Conservation (phyloP, 2,113 vertebrate species). For the Phrynocephalus versicolor region DNA sequence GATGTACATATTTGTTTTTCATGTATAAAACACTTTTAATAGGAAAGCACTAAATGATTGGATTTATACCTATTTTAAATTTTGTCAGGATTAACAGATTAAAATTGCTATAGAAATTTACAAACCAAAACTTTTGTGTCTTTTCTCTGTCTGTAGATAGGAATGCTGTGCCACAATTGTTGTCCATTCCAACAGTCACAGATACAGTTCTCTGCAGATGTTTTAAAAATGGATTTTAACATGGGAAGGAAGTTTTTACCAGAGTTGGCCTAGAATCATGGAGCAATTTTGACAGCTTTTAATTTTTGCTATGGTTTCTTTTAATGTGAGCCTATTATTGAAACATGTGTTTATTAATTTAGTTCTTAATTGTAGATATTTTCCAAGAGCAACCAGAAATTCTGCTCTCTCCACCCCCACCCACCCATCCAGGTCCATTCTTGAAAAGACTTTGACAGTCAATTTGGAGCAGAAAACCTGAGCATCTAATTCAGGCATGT, state of each 20-base stretch:
- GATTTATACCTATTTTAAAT: conserved; percentile 29
- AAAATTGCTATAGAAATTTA: conserved; percentile 36
- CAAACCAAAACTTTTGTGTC: not conserved
- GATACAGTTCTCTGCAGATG: not conserved
- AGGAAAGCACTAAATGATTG: conserved; percentile 25
- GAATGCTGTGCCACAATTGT: not conserved
- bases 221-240: not conserved
- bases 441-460: not conserved
- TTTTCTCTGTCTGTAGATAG: conserved; percentile 2
- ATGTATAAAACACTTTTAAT: conserved; percentile 41
- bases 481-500: no score
- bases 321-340: not conserved
- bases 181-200: not conserved
- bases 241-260: not conserved
- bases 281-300: not conserved
- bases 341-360: not conserved
- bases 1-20: conserved; percentile 35
- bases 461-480: no score
- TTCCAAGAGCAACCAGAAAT: not conserved
- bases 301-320: no score
- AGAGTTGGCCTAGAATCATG: no score
- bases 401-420: not conserved
- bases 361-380: not conserved
- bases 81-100: conserved; percentile 40
- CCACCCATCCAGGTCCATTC: no score